A percentile compares a stretch with the other conserved stretches of the same genome.
Evolutionary conservation across 2,888 invertebrate genomes (phyloP).

Genomic region (Macaria liturata): DNA sequence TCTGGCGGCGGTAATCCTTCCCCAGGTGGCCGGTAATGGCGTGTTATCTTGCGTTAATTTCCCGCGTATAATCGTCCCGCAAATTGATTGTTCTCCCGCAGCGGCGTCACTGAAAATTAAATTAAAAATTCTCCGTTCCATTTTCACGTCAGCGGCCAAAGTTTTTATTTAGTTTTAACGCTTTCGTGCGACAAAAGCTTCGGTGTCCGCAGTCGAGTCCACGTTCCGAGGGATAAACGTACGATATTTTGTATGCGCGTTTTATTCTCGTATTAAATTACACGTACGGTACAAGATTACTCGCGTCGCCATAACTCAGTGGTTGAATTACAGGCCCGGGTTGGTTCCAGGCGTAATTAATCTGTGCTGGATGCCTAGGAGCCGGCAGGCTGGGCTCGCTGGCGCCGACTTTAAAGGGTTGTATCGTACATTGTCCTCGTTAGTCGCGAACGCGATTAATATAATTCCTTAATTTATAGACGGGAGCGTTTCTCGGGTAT

Average conservation of each 20-base stretch:
- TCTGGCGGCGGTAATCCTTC: constrained; percentile 66
- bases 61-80: constrained; percentile 58
- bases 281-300: constrained; percentile 23
- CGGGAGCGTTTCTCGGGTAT: constrained; percentile 51
- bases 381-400: background rate
- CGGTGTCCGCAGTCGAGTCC: constrained; percentile 7
- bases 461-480: constrained; percentile 77
- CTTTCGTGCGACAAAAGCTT: constrained; percentile 11
- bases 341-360: constrained; percentile 38
- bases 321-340: constrained; percentile 28
- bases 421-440: constrained; percentile 47
- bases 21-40: constrained; percentile 69
- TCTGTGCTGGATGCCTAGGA: constrained; percentile 36
- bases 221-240: constrained; percentile 8
- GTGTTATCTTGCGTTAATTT: constrained; percentile 75
- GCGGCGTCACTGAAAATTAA: constrained; percentile 42
- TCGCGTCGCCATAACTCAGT: constrained; percentile 30
- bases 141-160: constrained; percentile 13
- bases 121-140: constrained; percentile 40
- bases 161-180: constrained; percentile 21
- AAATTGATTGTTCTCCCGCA: constrained; percentile 64
- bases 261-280: constrained; percentile 22
- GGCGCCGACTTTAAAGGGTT: constrained; percentile 37
- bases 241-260: constrained; percentile 15
- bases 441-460: constrained; percentile 61